Percentiles rank a stretch among this genome's conserved stretches.
Evolutionary conservation across 53 echinoderm and acorn worm species (phyloP).

Genomic region (Henricia sp.): DNA sequence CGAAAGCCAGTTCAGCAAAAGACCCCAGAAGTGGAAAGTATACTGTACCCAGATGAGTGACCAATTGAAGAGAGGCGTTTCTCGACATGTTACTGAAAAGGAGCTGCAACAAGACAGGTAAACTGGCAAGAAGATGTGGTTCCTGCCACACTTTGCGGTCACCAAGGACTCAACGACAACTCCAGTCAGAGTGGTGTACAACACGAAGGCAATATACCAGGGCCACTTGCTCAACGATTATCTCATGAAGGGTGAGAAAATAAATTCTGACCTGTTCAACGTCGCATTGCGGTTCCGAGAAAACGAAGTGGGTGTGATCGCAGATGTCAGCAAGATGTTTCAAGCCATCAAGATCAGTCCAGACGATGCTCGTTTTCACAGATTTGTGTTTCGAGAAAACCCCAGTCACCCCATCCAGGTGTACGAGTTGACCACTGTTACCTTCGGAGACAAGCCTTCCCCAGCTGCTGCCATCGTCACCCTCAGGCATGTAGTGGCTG

Average conservation of each 20-base stretch:
- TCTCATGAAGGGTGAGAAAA: conserved; percentile 67
- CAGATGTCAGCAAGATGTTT: conserved; percentile 63
- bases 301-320: conserved; percentile 76
- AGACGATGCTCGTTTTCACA: conserved; percentile 57
- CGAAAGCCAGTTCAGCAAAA: conserved; percentile 42
- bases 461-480: conserved; percentile 82
- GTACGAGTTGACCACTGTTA: conserved; percentile 65
- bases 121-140: conserved; percentile 70
- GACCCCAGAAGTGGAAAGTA: conserved; percentile 15
- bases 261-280: conserved; percentile 47
- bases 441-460: conserved; percentile 84
- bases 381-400: conserved; percentile 69
- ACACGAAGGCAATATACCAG: conserved; percentile 64
- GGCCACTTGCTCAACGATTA: conserved; percentile 69
- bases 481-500: conserved; percentile 64
- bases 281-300: conserved; percentile 61
- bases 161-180: conserved; percentile 13
- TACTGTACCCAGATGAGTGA: conserved; percentile 55
- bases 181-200: conserved; percentile 69
- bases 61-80: conserved; percentile 61
- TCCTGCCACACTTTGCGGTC: conserved; percentile 73
- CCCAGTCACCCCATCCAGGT: conserved; percentile 72
- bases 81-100: conserved; percentile 36
- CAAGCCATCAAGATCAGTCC: conserved; percentile 59
- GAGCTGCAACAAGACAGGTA: conserved; percentile 49